Evolutionary conservation across 2,797 vertebrate species (phyloP), one percentile per base, ranked within the genome.

Genomic region (Phrynocephalus vlangalii): DNA sequence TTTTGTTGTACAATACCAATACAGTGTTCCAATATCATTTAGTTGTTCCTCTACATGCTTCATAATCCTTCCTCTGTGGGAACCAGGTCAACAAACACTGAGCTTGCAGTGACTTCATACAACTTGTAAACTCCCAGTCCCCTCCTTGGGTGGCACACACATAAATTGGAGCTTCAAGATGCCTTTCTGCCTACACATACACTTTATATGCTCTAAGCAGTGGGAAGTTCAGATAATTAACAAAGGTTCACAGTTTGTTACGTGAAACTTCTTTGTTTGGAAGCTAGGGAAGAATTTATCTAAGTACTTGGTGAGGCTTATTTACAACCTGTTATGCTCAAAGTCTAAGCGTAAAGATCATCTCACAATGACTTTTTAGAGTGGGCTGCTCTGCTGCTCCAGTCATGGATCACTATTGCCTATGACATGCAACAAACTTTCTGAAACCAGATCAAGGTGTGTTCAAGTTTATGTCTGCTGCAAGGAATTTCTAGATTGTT

Each of bases 61-160:
- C 20, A 44, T 60, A 85, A 85, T 76, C 20, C 79, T 66, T 85
- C 18, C 63, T 56, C 13, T 88, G 38, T 81, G 82, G 81, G 73
- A 87, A 90, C 67, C 79, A 87, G 83, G 82, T 85, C 86, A 87
- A 2, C 63, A 72, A 70, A 84, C 30, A 78, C 28, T 50, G 68
- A 8, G 8, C 30, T 60, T 77, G 86, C 82, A 44, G 68, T 26
- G n/a, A 75, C 50, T 18, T 52, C 67, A 56, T 70, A 26, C 38
- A 68, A 75, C 56, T 84, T 78, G 30, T 70, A 77, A 3, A 13
- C 56, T 50, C 60, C 84, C 84, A 78, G 71, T 70, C 75, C 26
- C 71, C 50, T 88, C 30, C 60, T 87, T 85, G 82, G 75, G 38
- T 67, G 90, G 84, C 1, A 44, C 81, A 90, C 44, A 79, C 56